Conservation (phyloP, 2,888 invertebrate species). For the Drosophila hamatofila region DNA sequence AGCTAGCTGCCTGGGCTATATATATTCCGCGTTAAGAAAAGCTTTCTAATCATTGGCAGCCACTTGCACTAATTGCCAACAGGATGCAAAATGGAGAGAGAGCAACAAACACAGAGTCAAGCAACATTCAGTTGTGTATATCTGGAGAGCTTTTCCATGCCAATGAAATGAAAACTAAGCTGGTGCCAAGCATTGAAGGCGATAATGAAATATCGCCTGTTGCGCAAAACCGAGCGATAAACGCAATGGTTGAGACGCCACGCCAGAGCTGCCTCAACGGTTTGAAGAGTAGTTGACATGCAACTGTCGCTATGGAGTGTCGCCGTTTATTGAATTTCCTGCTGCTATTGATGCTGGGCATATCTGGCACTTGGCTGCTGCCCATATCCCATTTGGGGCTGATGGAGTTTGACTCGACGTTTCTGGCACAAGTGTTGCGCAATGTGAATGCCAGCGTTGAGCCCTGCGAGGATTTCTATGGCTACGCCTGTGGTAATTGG, state of each 20-base stretch:
- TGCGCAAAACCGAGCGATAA: slow-evolving; percentile 46
- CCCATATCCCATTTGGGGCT: slow-evolving; percentile 2
- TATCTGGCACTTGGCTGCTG: slow-evolving; percentile 19
- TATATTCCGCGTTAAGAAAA: slow-evolving; percentile 32
- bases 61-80: slow-evolving; percentile 56
- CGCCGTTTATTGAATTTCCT: slow-evolving; percentile 37
- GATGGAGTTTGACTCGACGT: slow-evolving; percentile 38
- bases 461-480: slow-evolving; percentile 79
- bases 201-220: slow-evolving; percentile 39
- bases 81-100: slow-evolving; percentile 42
- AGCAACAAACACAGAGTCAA: slow-evolving; percentile 4
- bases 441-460: slow-evolving; percentile 65
- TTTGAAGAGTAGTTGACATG: slow-evolving; percentile 42
- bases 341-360: slow-evolving; percentile 16
- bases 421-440: slow-evolving; percentile 55
- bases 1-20: slow-evolving; percentile 13
- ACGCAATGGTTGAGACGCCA: slow-evolving; percentile 14
- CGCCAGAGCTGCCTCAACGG: slow-evolving; percentile 15
- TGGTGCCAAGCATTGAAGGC: slow-evolving; percentile 24
- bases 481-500: slow-evolving; percentile 79
- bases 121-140: not conserved
- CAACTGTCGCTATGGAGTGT: slow-evolving; percentile 53
- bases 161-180: slow-evolving; percentile 39
- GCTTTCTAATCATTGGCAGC: slow-evolving; percentile 55
- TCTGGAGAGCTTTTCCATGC: slow-evolving; percentile 4